Base-by-base conservation (phyloP, 23 tunicate species). In the Trididemnum clinides region DNA sequence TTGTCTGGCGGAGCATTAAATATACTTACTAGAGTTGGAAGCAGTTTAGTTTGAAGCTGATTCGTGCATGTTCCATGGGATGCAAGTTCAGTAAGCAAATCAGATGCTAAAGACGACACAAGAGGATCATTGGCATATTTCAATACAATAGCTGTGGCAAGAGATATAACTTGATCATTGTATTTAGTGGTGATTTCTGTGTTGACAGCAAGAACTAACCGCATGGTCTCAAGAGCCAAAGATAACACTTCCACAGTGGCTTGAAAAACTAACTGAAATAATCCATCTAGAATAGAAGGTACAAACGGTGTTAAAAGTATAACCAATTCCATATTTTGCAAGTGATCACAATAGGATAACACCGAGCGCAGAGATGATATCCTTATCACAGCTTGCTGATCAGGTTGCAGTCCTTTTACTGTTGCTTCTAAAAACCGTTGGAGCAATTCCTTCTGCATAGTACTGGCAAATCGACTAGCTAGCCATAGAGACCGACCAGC, bases 331-430 rank as follows among this genome's bases (percentile, higher is more conserved):
- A 58, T 59, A 19, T 82, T 49, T 5, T 76, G 10, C 33, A 92
- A 57, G 71, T 92, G 85, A 44, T 92, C 97, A 81, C 97, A 92
- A 65, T 86, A 92, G 18, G 90, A 85, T 54, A 80, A 83, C 15
- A 82, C 91, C 1, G 97, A 90, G 18, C 97, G 85, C 1, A 92
- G 91, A 1, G 97, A 85, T 2, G 97, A 92, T 57, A 92, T 92
- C 26, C 88, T 35, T 15, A 92, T 83, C 1, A 89, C 85, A 37
- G 97, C 77, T 2, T 84, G 71, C 33, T 92, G 97, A 32, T 82
- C 78, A 27, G 85, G 81, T 64, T 87, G 78, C 27, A 92, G 64
- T 0, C 97, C 97, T 27, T 92, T 86, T 18, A 87, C 91, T 10
- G 97, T 92, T 28, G 88, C 86, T 50, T 83, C 91, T 10, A 92